These are phyloP conservation scores for Cydia strobilella DNA, from an alignment of 1,140 invertebrate species.

Conservation along the genomic window DNA sequence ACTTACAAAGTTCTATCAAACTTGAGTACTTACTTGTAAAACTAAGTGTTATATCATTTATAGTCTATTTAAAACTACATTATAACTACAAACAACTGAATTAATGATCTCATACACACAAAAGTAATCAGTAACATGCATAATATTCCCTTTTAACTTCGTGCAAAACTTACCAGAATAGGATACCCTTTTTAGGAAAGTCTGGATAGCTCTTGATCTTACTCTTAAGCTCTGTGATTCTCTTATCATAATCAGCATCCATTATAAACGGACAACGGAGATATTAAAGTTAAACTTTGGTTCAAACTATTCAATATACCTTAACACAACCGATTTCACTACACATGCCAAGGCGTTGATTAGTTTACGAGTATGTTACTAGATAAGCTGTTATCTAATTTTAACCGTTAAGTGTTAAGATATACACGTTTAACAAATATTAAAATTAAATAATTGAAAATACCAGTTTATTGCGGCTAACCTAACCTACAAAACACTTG, in stretches of 20 bases:
- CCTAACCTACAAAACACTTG: too few species aligned
- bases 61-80: too few species aligned
- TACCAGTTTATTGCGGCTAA: neutral
- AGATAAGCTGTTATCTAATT: neutral
- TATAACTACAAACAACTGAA: too few species aligned
- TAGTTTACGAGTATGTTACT: neutral
- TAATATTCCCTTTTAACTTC: too few species aligned
- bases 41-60: too few species aligned
- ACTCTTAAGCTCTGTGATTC: conserved; percentile 55
- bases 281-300: neutral
- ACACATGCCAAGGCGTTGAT: neutral
- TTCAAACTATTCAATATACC: neutral
- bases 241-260: conserved; percentile 53
- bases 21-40: too few species aligned
- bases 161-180: conserved; percentile 60
- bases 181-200: conserved; percentile 68
- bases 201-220: conserved; percentile 67
- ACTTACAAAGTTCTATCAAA: too few species aligned
- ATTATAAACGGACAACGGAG: conserved; percentile 35
- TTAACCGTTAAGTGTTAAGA: neutral
- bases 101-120: too few species aligned
- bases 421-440: neutral
- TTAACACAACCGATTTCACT: neutral
- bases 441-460: neutral
- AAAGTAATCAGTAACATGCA: too few species aligned